phyloP scores from a whole-genome alignment of 2,113 vertebrate genomes.

The Cebidichthys violaceus region DNA sequence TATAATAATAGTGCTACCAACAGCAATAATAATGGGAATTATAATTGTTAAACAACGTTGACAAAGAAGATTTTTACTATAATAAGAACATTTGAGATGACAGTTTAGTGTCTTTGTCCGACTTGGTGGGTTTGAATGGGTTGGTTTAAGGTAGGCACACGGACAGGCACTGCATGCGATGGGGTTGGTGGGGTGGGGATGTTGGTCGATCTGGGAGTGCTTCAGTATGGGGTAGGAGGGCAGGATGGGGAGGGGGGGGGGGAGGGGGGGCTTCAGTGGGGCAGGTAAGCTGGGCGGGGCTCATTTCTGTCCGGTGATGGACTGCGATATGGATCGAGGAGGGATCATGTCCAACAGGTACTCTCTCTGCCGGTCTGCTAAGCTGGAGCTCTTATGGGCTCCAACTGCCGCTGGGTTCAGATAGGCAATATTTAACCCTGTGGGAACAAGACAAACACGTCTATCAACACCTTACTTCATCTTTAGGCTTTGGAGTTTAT shows the following conservation, averaged over 20 bases:
- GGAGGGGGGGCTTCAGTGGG: conserved; percentile 45
- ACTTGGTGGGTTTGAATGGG: conserved; percentile 79
- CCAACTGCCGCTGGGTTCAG: conserved; percentile 93
- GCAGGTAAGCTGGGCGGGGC: conserved; percentile 49
- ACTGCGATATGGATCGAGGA: conserved; percentile 97
- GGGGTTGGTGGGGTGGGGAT: conserved; percentile 50
- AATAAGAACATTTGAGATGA: conserved; percentile 80
- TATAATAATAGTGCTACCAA: conserved; percentile 78
- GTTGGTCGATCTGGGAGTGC: conserved; percentile 70
- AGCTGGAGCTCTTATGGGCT: conserved; percentile 93
- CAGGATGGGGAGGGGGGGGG: conserved; percentile 7
- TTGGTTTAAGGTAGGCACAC: conserved; percentile 89
- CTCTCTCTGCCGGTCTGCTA: conserved; percentile 97
- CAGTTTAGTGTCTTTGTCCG: conserved; percentile 78
- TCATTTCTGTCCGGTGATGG: conserved; percentile 98
- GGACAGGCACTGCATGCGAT: conserved; percentile 95
- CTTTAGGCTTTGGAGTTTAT: neutral
- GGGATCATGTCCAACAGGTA: conserved; percentile 99
- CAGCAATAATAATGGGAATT: conserved; percentile 79
- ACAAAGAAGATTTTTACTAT: conserved; percentile 71
- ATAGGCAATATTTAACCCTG: conserved; percentile 97
- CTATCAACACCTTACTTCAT: neutral
- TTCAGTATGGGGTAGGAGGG: conserved; percentile 51
- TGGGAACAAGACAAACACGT: neutral
- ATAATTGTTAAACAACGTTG: conserved; percentile 72